Base-by-base conservation (phyloP, 1,140 invertebrate genomes). In the Lithobius niger region DNA sequence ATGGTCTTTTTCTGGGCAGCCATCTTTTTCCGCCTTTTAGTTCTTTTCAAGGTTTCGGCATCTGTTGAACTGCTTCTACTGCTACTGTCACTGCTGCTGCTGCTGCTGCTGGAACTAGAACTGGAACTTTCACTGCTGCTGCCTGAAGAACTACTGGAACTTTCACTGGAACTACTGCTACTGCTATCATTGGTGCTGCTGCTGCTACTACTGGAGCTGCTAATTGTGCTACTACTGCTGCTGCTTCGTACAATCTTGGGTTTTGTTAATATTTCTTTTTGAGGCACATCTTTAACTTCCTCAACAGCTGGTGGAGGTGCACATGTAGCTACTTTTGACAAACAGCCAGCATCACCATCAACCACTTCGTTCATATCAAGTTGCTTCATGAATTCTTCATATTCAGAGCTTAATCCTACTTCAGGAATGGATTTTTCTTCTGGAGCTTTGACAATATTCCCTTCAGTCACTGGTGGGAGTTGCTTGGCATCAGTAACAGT, bases 321-420 rank as follows among this genome's bases (percentile, higher is more conserved):
- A n/a, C n/a, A n/a, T n/a, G n/a, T n/a, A n/a, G n/a, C n/a, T n/a
- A n/a, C n/a, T n/a, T n/a, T n/a, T n/a, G n/a, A n/a, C n/a, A n/a
- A n/a, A n/a, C n/a, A n/a, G n/a, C n/a, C n/a, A n/a, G n/a, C n/a
- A n/a, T n/a, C n/a, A n/a, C n/a, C n/a, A n/a, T n/a, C n/a, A n/a
- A n/a, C n/a, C n/a, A n/a, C n/a, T n/a, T n/a, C 31, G n/a, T 36
- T n/a, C n/a, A 36, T 10, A 10, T n/a, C n/a, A 36, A 61, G 15
- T 6, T 55, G 27, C 18, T 61, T 57, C 28, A 61, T 25, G 42
- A 61, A 61, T 56, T 61, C 56, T 55, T 59, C 60, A 57, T 61
- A 61, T 54, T 61, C 60, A 21, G 53, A 57, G 26, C 42, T 49
- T 24, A 61, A 47, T 48, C 19, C 28, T 13, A 3, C n/a, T n/a